Percentiles rank a stretch among this genome's conserved stretches.
phyloP scores from a whole-genome alignment of 1,140 invertebrate species.

The Drosophila willistoni region DNA sequence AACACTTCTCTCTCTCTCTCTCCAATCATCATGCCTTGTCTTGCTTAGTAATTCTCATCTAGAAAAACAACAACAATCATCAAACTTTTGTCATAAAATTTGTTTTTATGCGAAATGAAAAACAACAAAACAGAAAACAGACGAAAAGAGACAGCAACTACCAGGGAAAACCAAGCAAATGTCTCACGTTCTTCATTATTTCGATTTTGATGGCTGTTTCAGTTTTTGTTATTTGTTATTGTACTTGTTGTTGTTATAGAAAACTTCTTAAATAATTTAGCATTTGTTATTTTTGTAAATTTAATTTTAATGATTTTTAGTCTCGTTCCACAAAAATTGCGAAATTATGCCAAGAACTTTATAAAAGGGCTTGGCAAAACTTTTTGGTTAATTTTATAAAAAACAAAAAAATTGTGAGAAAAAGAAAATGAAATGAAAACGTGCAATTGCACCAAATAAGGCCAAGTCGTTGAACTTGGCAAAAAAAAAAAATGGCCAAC shows the following conservation, averaged over 20 bases:
- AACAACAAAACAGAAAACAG: constrained; percentile 5
- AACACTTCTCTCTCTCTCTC: background rate
- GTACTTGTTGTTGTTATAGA: constrained; percentile 32
- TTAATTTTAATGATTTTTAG: constrained; percentile 56
- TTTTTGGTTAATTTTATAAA: constrained; percentile 47
- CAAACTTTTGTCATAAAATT: constrained; percentile 74
- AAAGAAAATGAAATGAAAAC: constrained; percentile 17
- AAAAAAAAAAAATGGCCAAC: constrained; percentile 42
- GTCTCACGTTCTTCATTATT: constrained; percentile 71
- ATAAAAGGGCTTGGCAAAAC: constrained; percentile 22
- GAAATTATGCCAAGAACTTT: constrained; percentile 54
- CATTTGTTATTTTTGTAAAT: constrained; percentile 50
- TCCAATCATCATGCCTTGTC: background rate
- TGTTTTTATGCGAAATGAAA: constrained; percentile 57
- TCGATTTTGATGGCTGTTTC: constrained; percentile 59
- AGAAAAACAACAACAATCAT: constrained; percentile 35
- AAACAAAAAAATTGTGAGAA: constrained; percentile 25
- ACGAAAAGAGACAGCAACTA: constrained; percentile 42
- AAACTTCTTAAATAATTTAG: constrained; percentile 48
- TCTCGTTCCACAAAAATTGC: constrained; percentile 36
- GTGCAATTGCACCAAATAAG: constrained; percentile 45
- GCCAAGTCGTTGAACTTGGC: constrained; percentile 52
- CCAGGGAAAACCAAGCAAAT: constrained; percentile 51
- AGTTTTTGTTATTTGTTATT: constrained; percentile 42
- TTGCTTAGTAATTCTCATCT: constrained; percentile 3